Base-by-base conservation (phyloP, 2,113 vertebrate species). In the Porphyrio hochstetteri region DNA sequence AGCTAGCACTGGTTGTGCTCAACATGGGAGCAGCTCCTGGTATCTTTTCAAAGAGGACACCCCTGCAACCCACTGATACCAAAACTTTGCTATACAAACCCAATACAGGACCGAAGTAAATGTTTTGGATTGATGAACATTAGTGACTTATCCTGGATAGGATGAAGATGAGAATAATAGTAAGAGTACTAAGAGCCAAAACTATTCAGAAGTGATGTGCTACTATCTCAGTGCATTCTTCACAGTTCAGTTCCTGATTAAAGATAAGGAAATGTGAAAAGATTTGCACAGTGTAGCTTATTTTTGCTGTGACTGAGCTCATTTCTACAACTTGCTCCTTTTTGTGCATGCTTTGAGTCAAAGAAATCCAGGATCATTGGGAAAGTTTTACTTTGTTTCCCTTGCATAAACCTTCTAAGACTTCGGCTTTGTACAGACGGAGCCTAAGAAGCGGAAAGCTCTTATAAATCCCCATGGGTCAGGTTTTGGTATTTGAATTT, bases 1-100 rank as follows among this genome's bases (percentile, higher is more conserved):
- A 46, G 44, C 17, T 46, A 46, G 44, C 36, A 29, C 23, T 11
- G 14, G 17, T 42, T 78, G n/a, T 85, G n/a, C 8, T 23, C 3
- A 4, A 8, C 5, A 17, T 11, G 16, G 7, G 24, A 5, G 18
- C 24, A 71, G 19, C 0, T 77, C 9, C 36, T 19, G 18, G 5
- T 46, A 4, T 40, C 16, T 33, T 88, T 1, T 38, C 23, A 48
- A 3, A 46, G 46, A 48, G 24, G 29, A 19, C 38, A 80, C 7
- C 3, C 19, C 9, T 27, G 16, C 10, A 44, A 19, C 6, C 2
- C 20, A 15, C 16, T 2, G 0, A 8, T 35, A 28, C 50, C 20
- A 60, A 86, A 72, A 36, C 8, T 29, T 70, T 29, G 5, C 7
- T 10, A 4, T 40, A 11, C 27, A 46, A 76, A 63, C 15, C 2